Evolutionary conservation across 2,113 vertebrate species (phyloP).

Genomic region (Grus americana): DNA sequence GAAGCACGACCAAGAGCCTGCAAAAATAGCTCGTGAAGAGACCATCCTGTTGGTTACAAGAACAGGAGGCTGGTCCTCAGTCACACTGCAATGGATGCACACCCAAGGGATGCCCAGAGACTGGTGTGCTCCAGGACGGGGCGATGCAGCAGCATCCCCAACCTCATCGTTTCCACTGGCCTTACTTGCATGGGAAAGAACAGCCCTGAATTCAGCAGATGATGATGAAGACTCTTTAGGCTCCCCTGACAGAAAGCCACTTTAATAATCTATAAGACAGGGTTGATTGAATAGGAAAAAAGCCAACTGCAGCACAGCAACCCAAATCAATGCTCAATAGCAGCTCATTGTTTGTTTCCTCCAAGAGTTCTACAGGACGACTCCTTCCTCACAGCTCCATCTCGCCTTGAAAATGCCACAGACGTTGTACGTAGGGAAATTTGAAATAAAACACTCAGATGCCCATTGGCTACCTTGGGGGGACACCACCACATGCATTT

Average conservation of each 20-base stretch:
- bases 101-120: background rate
- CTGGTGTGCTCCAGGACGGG: background rate
- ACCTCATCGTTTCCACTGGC: fast-evolving
- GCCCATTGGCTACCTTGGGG: background rate
- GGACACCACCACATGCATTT: background rate
- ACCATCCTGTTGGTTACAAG: background rate
- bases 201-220: background rate
- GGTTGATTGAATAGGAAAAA: background rate
- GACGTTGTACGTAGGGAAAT: background rate
- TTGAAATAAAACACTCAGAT: background rate
- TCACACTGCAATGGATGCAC: background rate
- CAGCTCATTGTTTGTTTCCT: background rate
- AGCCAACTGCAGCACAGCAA: background rate
- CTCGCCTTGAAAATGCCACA: background rate
- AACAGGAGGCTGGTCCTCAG: background rate
- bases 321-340: background rate
- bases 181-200: background rate
- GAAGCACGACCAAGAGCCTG: background rate
- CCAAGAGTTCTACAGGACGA: background rate
- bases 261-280: background rate
- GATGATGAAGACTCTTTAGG: background rate
- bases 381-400: background rate
- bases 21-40: background rate
- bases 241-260: background rate
- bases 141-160: background rate